Percentiles rank a stretch among this genome's conserved stretches.
phyloP scores from a whole-genome alignment of 1,140 invertebrate species.

The Diplogasteroides magnus region DNA sequence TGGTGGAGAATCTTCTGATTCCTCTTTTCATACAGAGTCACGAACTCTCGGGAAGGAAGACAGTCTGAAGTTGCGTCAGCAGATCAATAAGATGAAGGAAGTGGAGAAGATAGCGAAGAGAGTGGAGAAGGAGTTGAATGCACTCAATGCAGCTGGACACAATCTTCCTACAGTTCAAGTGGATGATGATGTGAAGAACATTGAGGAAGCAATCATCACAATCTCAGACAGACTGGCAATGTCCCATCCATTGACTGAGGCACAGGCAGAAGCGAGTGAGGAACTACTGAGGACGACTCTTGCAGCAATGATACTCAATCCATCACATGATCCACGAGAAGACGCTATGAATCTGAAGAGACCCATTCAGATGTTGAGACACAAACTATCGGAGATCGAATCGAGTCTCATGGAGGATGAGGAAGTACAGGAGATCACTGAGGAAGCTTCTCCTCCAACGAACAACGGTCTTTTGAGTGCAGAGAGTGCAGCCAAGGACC shows the following conservation, averaged over 20 bases:
- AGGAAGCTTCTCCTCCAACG: slow-evolving; percentile 3
- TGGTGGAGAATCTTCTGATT: neutral
- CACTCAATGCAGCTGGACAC: slow-evolving; percentile 6
- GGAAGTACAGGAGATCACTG: slow-evolving; percentile 16
- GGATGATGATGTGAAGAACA: slow-evolving; percentile 29
- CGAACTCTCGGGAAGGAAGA: neutral
- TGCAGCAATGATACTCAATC: slow-evolving; percentile 49
- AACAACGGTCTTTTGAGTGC: neutral
- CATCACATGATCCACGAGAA: slow-evolving; percentile 26
- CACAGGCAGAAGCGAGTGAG: slow-evolving; percentile 48
- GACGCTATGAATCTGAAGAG: slow-evolving; percentile 31
- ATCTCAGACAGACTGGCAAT: slow-evolving; percentile 35
- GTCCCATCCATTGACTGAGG: slow-evolving; percentile 39
- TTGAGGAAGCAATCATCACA: slow-evolving; percentile 40
- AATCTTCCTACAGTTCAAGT: slow-evolving; percentile 7
- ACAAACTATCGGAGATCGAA: slow-evolving; percentile 30
- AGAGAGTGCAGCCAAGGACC: neutral
- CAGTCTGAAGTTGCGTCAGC: neutral
- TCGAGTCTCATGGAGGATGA: slow-evolving; percentile 26
- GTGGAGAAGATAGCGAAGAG: slow-evolving; percentile 25
- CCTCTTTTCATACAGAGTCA: neutral
- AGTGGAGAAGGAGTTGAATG: slow-evolving; percentile 19
- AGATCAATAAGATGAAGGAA: slow-evolving; percentile 15
- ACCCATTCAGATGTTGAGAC: slow-evolving; percentile 38
- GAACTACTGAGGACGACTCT: slow-evolving; percentile 45